A percentile compares a stretch with the other conserved stretches of the same genome.
Conservation (phyloP, 2,888 invertebrate species). For the Pasiphila rectangulata region DNA sequence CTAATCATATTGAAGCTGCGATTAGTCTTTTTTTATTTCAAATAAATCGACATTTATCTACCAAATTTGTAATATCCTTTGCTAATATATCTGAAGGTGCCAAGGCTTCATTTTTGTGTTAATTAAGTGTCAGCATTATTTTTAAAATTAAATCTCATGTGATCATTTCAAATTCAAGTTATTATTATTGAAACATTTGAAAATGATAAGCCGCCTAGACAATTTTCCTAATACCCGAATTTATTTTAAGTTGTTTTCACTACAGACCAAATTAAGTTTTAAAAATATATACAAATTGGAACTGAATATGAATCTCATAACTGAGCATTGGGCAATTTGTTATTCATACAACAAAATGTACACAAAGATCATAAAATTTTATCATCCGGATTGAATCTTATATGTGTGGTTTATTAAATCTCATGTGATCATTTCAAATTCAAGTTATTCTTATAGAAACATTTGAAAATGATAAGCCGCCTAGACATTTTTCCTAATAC, state of each 20-base stretch:
- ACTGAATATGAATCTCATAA: slow-evolving; percentile 13
- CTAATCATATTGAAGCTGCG: slow-evolving; percentile 6
- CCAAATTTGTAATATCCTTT: no score
- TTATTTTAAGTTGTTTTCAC: slow-evolving; percentile 19
- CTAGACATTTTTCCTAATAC: slow-evolving; percentile 17
- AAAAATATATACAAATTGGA: slow-evolving; percentile 5
- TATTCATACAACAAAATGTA: background rate
- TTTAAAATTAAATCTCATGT: no score
- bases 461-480: slow-evolving; percentile 10
- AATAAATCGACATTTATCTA: no score
- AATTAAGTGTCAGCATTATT: no score
- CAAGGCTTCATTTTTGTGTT: no score
- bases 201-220: slow-evolving; percentile 21
- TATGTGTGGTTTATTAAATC: no score
- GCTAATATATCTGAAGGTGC: no score
- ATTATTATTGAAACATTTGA: background rate
- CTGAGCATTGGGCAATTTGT: background rate
- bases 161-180: no score
- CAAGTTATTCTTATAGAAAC: background rate
- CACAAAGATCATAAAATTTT: background rate
- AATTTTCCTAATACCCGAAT: slow-evolving; percentile 21
- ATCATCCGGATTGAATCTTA: background rate
- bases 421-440: no score
- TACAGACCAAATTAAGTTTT: background rate
- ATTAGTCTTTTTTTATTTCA: background rate